These are phyloP conservation scores for Bambusicola thoracicus DNA, from an alignment of 2,113 vertebrate species.

Conservation along the genomic window DNA sequence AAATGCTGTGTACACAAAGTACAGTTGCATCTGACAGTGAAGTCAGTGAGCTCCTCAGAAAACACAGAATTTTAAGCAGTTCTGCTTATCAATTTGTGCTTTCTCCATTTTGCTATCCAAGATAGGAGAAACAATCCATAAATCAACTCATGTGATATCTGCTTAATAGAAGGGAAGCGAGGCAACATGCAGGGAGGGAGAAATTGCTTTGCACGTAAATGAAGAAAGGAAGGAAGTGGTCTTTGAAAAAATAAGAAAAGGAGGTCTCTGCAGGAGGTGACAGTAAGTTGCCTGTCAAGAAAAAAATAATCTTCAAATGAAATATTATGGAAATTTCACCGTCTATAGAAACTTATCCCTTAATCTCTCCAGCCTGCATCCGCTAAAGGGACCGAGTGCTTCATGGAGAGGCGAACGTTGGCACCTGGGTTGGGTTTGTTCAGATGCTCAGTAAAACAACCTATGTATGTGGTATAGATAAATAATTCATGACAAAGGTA, in stretches of 20 bases:
- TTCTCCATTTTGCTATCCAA: neutral
- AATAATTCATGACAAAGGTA: neutral
- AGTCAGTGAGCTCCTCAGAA: neutral
- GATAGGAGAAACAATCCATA: neutral
- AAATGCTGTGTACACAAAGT: neutral
- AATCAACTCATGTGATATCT: neutral
- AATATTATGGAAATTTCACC: neutral
- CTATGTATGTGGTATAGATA: neutral
- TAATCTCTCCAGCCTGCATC: neutral
- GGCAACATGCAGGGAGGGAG: neutral
- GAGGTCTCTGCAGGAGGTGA: neutral
- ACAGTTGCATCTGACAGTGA: neutral
- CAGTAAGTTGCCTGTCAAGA: neutral
- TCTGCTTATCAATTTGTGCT: neutral
- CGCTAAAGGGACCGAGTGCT: neutral
- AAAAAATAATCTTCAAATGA: neutral
- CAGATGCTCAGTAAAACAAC: neutral
- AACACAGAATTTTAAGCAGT: neutral
- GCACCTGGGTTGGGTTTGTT: neutral
- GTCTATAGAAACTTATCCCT: neutral
- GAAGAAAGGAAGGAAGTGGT: neutral
- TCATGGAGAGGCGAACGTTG: neutral
- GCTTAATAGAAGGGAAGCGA: neutral
- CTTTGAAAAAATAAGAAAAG: neutral
- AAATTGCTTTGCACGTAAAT: neutral